Conservation (phyloP, 2,797 vertebrate genomes). For the Manis pentadactyla region DNA sequence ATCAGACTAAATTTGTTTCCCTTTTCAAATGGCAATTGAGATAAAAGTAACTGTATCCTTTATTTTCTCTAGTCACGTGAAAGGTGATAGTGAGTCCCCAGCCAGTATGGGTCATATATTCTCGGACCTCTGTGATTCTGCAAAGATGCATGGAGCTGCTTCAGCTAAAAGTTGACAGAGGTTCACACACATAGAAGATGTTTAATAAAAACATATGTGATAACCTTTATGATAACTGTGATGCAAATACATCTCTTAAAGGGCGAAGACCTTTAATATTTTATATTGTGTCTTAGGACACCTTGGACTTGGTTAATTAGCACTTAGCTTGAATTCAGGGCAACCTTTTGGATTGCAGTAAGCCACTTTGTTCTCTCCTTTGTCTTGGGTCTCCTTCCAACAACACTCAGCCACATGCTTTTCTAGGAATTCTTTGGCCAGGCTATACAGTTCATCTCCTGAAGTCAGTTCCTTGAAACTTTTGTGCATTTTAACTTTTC, state of each 20-base stretch:
- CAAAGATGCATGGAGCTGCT: neutral
- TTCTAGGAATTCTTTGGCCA: neutral
- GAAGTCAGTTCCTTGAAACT: neutral
- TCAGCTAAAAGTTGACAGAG: neutral
- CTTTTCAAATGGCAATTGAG: neutral
- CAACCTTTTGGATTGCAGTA: neutral
- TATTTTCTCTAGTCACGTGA: neutral
- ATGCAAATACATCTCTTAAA: neutral
- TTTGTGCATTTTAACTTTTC: slow-evolving; percentile 29
- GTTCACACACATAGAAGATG: neutral
- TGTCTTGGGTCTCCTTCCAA: neutral
- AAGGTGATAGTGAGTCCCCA: neutral
- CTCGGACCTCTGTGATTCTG: neutral
- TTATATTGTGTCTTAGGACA: neutral
- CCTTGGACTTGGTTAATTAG: slow-evolving; percentile 36
- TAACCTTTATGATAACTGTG: slow-evolving; percentile 22
- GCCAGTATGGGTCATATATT: neutral
- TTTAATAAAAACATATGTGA: neutral
- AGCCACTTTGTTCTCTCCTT: neutral
- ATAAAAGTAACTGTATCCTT: neutral
- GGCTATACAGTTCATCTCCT: neutral
- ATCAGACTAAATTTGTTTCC: slow-evolving; percentile 17
- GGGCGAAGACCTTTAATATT: slow-evolving; percentile 1
- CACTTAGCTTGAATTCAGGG: neutral
- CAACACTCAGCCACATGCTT: neutral